Evolutionary conservation across 2,797 vertebrate genomes (phyloP).

Genomic region (Acomys russatus): DNA sequence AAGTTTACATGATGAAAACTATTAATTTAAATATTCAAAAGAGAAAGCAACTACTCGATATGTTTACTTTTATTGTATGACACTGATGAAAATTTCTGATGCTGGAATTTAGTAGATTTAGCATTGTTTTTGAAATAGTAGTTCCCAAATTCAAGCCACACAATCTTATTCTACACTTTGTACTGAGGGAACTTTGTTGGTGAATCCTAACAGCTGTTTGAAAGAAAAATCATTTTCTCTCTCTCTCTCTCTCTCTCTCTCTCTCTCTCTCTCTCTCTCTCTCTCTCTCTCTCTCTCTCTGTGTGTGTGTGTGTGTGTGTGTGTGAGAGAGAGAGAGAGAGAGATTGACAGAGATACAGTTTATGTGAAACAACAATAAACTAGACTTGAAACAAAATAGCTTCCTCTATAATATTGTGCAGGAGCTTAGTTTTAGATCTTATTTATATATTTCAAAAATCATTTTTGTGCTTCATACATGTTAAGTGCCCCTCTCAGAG

Average conservation of each 20-base stretch:
- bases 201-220: neutral
- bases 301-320: neutral
- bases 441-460: neutral
- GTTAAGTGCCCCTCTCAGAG: neutral
- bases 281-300: too few species aligned
- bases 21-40: neutral
- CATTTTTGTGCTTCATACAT: neutral
- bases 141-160: neutral
- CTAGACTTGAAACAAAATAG: neutral
- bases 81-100: conserved; percentile 34
- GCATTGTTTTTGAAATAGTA: neutral
- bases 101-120: neutral
- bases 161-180: neutral
- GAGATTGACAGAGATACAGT: too few species aligned
- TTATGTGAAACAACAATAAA: neutral
- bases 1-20: neutral
- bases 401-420: neutral
- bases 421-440: neutral
- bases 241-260: too few species aligned
- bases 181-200: neutral
- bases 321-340: too few species aligned
- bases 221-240: neutral
- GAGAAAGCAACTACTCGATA: conserved; percentile 9
- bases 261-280: too few species aligned
- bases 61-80: neutral